These are phyloP conservation scores for Dryobates pubescens DNA, from an alignment of 2,797 vertebrate genomes.

Conservation along the genomic window DNA sequence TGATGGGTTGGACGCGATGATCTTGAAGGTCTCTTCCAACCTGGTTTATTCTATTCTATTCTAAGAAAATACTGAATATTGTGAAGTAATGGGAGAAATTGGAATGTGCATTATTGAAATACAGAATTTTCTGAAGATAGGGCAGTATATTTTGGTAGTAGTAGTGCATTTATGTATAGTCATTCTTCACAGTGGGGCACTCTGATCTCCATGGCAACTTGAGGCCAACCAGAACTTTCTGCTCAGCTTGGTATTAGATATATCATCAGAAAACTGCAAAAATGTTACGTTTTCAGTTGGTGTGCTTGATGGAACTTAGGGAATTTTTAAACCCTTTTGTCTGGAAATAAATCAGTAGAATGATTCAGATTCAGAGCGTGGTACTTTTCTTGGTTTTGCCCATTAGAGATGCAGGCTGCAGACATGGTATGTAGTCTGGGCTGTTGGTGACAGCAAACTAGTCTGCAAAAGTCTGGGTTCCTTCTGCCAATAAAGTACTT, in stretches of 20 bases:
- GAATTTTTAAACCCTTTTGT: conserved; percentile 2
- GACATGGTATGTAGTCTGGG: background rate
- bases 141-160: background rate
- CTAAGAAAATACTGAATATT: background rate
- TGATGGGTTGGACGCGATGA: too few relatives aligned
- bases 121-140: background rate
- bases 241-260: background rate
- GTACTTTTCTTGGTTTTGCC: background rate
- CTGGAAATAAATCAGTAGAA: background rate
- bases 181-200: background rate
- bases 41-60: too few relatives aligned
- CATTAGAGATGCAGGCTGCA: background rate
- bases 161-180: background rate
- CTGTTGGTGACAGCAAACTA: background rate
- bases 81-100: background rate
- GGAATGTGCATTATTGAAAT: background rate
- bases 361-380: background rate
- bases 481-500: background rate
- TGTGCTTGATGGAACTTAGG: background rate
- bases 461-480: background rate
- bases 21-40: too few relatives aligned
- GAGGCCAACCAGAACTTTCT: conserved; percentile 16
- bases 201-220: conserved; percentile 2
- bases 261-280: background rate
- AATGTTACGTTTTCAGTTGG: background rate